Percentiles rank a stretch among this genome's conserved stretches.
phyloP scores from a whole-genome alignment of 2,888 invertebrate genomes.

The Ichneumoninae sp. region DNA sequence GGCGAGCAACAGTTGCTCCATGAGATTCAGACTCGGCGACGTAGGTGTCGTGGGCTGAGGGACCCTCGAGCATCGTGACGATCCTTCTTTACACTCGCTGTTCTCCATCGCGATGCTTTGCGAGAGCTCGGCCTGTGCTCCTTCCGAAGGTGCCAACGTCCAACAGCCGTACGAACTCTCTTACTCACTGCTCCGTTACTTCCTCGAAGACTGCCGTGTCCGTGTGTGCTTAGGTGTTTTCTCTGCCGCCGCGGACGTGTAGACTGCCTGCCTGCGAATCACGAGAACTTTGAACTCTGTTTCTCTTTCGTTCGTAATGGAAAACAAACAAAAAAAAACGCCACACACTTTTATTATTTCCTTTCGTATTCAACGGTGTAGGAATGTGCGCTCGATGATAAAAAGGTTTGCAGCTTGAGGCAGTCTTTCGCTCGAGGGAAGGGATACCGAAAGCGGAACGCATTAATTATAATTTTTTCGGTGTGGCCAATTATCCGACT shows the following conservation, averaged over 20 bases:
- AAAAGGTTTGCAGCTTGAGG: slow-evolving; percentile 20
- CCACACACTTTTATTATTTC: slow-evolving; percentile 3
- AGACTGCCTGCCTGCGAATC: not conserved
- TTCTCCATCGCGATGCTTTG: slow-evolving; percentile 15
- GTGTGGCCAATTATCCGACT: no score
- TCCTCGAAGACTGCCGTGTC: not conserved
- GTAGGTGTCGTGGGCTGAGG: slow-evolving; percentile 85
- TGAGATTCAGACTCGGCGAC: slow-evolving; percentile 85
- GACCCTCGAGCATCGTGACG: slow-evolving; percentile 76
- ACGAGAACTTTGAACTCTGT: slow-evolving; percentile 23
- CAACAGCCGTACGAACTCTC: not conserved
- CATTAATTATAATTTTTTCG: not conserved
- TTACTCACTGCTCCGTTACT: slow-evolving; percentile 25
- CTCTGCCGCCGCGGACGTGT: not conserved
- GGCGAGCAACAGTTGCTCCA: slow-evolving; percentile 92
- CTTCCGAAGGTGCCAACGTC: slow-evolving; percentile 3
- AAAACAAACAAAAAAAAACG: not conserved
- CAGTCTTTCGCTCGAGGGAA: slow-evolving; percentile 5
- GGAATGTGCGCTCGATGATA: slow-evolving; percentile 2
- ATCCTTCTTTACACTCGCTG: slow-evolving; percentile 63
- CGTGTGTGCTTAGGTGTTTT: not conserved
- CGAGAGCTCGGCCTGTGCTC: not conserved
- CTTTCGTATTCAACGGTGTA: not conserved
- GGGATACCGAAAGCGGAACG: not conserved
- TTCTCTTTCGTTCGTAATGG: not conserved